Conservation (phyloP, 2,113 vertebrate species). For the Microcebus murinus region DNA sequence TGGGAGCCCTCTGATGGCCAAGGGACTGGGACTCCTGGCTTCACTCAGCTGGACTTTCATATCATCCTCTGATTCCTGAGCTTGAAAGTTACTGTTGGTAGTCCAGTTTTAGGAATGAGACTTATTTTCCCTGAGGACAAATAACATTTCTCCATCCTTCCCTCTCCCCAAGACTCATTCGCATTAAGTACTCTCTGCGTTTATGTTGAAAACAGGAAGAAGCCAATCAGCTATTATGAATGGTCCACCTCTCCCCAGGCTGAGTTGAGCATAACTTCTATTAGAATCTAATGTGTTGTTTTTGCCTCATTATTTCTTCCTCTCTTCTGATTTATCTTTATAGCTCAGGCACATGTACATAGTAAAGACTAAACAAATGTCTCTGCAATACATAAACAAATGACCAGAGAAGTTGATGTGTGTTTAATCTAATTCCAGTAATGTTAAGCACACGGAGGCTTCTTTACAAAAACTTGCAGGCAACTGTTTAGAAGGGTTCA, state of each 20-base stretch:
- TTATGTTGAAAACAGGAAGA: not conserved
- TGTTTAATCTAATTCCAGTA: not conserved
- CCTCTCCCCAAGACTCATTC: not conserved
- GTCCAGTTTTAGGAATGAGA: not conserved
- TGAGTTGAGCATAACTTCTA: not conserved
- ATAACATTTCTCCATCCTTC: not conserved
- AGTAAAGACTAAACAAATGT: not conserved
- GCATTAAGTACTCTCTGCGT: not conserved
- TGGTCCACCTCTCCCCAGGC: not conserved
- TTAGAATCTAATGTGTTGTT: not conserved
- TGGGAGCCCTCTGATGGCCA: not conserved
- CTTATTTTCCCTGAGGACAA: not conserved
- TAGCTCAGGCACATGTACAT: not conserved
- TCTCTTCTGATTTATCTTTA: slow-evolving; percentile 27
- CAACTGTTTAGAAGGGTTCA: not conserved
- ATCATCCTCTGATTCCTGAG: not conserved
- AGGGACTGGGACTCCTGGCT: not conserved
- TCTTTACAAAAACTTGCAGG: not conserved
- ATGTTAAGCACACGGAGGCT: not conserved
- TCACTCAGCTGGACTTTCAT: not conserved
- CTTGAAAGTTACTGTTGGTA: not conserved
- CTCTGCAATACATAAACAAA: not conserved
- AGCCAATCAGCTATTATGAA: not conserved
- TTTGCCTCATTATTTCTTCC: not conserved
- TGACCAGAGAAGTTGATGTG: not conserved